A percentile compares a stretch with the other conserved stretches of the same genome.
Conservation (phyloP, 1,140 invertebrate species). For the Pseudomyrmex sp. region DNA sequence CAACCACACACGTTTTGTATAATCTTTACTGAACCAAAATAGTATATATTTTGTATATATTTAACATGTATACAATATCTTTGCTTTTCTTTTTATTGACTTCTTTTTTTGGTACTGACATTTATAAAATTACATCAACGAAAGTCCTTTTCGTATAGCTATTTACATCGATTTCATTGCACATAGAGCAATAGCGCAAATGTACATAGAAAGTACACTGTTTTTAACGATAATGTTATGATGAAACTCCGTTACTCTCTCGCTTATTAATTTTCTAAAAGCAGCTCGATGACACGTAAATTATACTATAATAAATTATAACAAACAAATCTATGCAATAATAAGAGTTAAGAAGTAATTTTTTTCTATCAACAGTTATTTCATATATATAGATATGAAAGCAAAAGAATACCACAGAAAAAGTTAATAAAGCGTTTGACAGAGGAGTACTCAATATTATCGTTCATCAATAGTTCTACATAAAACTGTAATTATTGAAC, state of each 20-base stretch:
- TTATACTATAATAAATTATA: too few relatives aligned
- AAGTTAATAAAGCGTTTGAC: too few relatives aligned
- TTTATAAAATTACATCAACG: slow-evolving; percentile 37
- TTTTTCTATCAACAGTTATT: too few relatives aligned
- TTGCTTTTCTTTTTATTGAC: not conserved
- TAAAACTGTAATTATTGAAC: too few relatives aligned
- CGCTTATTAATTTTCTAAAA: not conserved
- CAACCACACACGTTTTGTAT: not conserved
- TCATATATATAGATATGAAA: too few relatives aligned
- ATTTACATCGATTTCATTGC: slow-evolving; percentile 51
- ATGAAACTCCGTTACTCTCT: not conserved
- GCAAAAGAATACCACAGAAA: too few relatives aligned
- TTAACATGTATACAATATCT: slow-evolving; percentile 23
- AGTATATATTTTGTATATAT: slow-evolving; percentile 20
- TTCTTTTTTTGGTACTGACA: slow-evolving; percentile 21
- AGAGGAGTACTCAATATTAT: too few relatives aligned
- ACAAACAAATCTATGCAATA: too few relatives aligned
- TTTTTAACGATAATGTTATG: slow-evolving; percentile 1
- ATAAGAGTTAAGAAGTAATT: too few relatives aligned
- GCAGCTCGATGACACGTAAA: not conserved
- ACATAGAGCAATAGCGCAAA: slow-evolving; percentile 24
- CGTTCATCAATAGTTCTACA: too few relatives aligned
- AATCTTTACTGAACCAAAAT: slow-evolving; percentile 31
- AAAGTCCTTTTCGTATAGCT: slow-evolving; percentile 20
- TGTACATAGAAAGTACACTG: slow-evolving; percentile 7